Base-by-base conservation (phyloP, 2,113 vertebrate species). In the Rhinolophus sinicus region DNA sequence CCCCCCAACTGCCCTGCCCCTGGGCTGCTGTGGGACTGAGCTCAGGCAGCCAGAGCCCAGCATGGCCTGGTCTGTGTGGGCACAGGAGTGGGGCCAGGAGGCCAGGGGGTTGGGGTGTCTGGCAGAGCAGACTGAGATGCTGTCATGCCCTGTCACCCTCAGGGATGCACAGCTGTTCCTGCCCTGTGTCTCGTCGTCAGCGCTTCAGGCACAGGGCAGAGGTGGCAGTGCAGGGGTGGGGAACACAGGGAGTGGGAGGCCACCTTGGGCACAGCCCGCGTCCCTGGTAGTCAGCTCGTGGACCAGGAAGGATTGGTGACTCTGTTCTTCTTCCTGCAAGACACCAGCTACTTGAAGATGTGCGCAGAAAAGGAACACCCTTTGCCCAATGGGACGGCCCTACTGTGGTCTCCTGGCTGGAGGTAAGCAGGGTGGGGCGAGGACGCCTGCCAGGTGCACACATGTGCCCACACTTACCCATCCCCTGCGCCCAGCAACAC, bases 371-470 rank as follows among this genome's bases (percentile, higher is more conserved):
- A 98, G 99, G 99, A 2, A 98, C 98, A 97, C 99, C 99, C 3
- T 99, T 99, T 97, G 99, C 99, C 91, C 99, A 99, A 78, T 99
- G 99, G 99, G 99, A 99, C 1, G 99, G 99, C 22, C 99, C 99
- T 5, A 99, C 99, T 0, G 99, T 99, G n/a, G 99, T 99, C 80
- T 99, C 99, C 92, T 99, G 99, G 99, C 98, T 99, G 15, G 99
- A 99, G 99, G 99, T 99, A 98, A 98, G n/a, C 30, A 14, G 16
- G n/a, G 16, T 38, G 50, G 35, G 40, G 21, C 1, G 1, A 47
- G 80, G 76, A 44, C 26, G 21, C 56, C 38, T 65, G 56, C 15
- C 14, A 52, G 58, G 28, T 8, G 14, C 8, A 9, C 5, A 1
- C 8, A 44, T 60, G 44, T 2, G 28, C 38, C 44, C 16, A 73